Percentiles rank a stretch among this genome's conserved stretches.
These are phyloP conservation scores for Caenorhabditis sp. DNA, from an alignment of 2,888 invertebrate genomes.

Conservation along the genomic window DNA sequence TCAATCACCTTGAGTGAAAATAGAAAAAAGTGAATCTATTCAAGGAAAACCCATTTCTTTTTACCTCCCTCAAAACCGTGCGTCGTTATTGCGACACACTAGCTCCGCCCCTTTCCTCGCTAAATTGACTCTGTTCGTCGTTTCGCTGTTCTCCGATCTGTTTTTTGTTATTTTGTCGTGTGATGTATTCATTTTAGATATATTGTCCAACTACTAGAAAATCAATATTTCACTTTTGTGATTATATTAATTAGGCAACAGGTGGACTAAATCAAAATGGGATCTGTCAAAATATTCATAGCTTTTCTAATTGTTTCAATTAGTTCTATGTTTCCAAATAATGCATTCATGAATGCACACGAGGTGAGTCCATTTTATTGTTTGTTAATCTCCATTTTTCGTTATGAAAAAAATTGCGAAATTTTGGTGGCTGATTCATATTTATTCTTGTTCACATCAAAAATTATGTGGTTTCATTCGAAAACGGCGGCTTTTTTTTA, in stretches of 20 bases:
- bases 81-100: neutral
- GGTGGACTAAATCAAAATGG: neutral
- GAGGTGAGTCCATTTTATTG: constrained; percentile 35
- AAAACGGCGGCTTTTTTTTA: neutral
- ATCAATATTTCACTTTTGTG: too few species aligned
- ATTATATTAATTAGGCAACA: too few species aligned
- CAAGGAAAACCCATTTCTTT: too few species aligned
- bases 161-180: neutral
- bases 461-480: constrained; percentile 7
- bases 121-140: too few species aligned
- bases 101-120: neutral
- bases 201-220: neutral
- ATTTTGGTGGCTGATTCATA: neutral
- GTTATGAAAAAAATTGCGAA: neutral
- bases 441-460: neutral
- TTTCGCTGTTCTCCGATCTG: too few species aligned
- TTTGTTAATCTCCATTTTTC: neutral
- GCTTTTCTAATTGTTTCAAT: constrained; percentile 53
- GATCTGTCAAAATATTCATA: constrained; percentile 35
- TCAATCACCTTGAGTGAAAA: too few species aligned
- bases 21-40: too few species aligned
- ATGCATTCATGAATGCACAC: constrained; percentile 60
- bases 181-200: neutral
- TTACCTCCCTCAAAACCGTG: neutral
- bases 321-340: constrained; percentile 56